Base-by-base conservation (phyloP, 2,888 invertebrate genomes). In the Syrphus vitripennis region DNA sequence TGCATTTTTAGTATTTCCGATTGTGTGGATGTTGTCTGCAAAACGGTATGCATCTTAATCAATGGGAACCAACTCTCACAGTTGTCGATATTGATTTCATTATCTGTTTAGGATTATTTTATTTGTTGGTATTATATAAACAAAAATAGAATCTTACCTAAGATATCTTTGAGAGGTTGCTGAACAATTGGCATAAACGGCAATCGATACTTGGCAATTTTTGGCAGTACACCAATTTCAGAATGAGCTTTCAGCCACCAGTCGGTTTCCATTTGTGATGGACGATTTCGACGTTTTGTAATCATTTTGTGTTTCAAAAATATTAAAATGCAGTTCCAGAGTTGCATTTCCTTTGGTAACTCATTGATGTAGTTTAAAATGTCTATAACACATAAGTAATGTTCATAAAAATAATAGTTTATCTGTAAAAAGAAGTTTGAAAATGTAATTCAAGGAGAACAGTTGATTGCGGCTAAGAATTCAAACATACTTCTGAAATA, bases 41-140 rank as follows among this genome's bases (percentile, higher is more conserved):
- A 88, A 5, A 90, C 87, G 7, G 90, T 90, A 77, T 91, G 91
- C 89, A 92, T 90, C 70, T 92, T 89, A 63, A 93, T 92, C 16
- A 93, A 88, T 2, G 93, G 92, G 80, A 92, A 92, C 92, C 92
- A 93, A 70, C 91, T 91, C 69, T 91, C 91, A 40, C 92, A 93
- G 72, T 91, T 92, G 55, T 91, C 92, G n/a, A 92, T 91, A 83
- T 89, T 90, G 0, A 93, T 79, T 84, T 93, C 93, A 57, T 90
- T 89, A 61, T 90, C 93, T 92, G 55, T 4, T 48, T n/a, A 5
- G 88, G 61, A 21, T 24, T 24, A 19, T 21, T 7, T 4, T 37
- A 19, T 21, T 12, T 21, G 0, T 12, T 3, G 24, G 7, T 3
- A 16, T 16, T 40, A 6, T 14, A 24, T 6, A 67, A 12, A 19